A percentile compares a stretch with the other conserved stretches of the same genome.
Evolutionary conservation across 2,797 vertebrate genomes (phyloP).

Genomic region (Austrolebias charrua): DNA sequence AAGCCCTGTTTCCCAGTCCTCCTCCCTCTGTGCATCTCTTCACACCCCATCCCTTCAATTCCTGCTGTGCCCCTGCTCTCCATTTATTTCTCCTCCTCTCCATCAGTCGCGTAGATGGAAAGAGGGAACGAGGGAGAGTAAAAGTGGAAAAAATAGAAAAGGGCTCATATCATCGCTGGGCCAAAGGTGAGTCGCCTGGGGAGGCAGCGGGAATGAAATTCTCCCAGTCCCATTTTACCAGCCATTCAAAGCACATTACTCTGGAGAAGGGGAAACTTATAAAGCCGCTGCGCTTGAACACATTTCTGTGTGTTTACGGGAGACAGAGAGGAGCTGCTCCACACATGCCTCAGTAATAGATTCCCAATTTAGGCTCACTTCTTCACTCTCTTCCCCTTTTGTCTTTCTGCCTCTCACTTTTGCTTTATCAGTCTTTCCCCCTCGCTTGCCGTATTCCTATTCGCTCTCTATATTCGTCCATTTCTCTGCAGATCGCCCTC

Average conservation of each 20-base stretch:
- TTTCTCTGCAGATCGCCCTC: conserved; percentile 48
- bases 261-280: conserved; percentile 88
- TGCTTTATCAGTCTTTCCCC: conserved; percentile 42
- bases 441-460: conserved; percentile 48
- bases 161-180: conserved; percentile 92
- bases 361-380: conserved; percentile 82
- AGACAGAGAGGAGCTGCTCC: conserved; percentile 74
- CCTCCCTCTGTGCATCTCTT: conserved; percentile 62
- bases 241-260: conserved; percentile 92
- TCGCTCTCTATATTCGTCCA: conserved; percentile 33
- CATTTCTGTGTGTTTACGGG: conserved; percentile 90
- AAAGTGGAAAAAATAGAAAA: conserved; percentile 83
- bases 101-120: conserved; percentile 75
- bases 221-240: conserved; percentile 91
- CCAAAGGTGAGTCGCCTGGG: conserved; percentile 95
- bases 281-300: conserved; percentile 86
- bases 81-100: conserved; percentile 79
- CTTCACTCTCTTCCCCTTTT: conserved; percentile 47
- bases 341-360: conserved; percentile 82
- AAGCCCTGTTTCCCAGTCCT: conserved; percentile 75
- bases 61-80: conserved; percentile 72
- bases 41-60: conserved; percentile 64
- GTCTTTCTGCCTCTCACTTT: conserved; percentile 51
- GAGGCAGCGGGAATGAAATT: conserved; percentile 95
- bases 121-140: conserved; percentile 77